phyloP scores from a whole-genome alignment of 2,113 vertebrate species.

The Monopterus albus region DNA sequence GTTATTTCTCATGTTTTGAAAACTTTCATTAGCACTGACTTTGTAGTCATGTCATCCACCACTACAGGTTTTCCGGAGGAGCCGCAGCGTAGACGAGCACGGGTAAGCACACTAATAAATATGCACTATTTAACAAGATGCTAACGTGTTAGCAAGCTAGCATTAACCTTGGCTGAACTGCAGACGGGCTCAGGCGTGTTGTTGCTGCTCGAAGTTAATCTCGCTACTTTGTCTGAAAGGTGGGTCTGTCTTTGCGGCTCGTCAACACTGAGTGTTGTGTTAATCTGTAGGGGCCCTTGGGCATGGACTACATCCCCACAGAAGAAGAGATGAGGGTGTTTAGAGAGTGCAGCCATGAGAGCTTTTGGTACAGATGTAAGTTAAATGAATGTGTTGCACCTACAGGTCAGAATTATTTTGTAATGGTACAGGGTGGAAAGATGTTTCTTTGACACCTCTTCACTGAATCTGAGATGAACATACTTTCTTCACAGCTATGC shows the following conservation, averaged over 20 bases:
- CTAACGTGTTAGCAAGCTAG: slow-evolving; percentile 44
- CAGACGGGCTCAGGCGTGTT: background rate
- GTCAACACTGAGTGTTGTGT: background rate
- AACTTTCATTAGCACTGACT: background rate
- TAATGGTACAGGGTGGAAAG: background rate
- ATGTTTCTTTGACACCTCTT: background rate
- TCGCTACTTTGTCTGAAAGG: no score
- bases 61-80: slow-evolving; percentile 47
- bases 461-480: background rate
- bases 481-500: slow-evolving; percentile 83
- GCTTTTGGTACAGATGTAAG: slow-evolving; percentile 92
- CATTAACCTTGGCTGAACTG: slow-evolving; percentile 3
- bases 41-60: slow-evolving; percentile 61
- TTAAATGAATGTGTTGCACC: slow-evolving; percentile 21
- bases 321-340: slow-evolving; percentile 89
- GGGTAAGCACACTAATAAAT: slow-evolving; percentile 44
- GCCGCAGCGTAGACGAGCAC: slow-evolving; percentile 6
- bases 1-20: slow-evolving; percentile 29
- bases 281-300: slow-evolving; percentile 72
- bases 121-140: background rate
- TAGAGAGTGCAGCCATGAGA: slow-evolving; percentile 89
- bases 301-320: slow-evolving; percentile 83
- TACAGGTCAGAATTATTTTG: background rate
- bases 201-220: background rate
- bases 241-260: background rate